Evolutionary conservation across 37 sponge, comb jelly and placozoan species (phyloP), one percentile per base, ranked within the genome.

Genomic region (Trichoplax adhaerens): DNA sequence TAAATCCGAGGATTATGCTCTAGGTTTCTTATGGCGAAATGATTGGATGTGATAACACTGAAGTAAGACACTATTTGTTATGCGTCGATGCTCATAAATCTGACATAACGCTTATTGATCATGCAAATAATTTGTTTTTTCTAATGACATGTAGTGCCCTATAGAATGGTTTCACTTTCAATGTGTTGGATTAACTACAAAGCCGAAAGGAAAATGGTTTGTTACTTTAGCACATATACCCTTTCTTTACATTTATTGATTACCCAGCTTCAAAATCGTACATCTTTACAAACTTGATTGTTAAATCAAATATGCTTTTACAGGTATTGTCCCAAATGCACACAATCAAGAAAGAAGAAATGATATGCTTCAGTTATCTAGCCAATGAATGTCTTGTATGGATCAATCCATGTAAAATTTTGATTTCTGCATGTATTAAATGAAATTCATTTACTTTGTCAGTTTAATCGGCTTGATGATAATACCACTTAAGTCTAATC

Each of bases 31-130:
- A 80, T 81, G 89, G 89, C 48, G 85, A 88, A 75, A 89, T 89
- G 90, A 86, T 89, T 80, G 90, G 90, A 29, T 89, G 90, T 73
- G 90, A 89, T 67, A 89, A 89, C 61, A 48, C 68, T 57, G 86
- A 89, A 57, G 82, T 81, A 5, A 81, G 82, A 57, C 47, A n/a
- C 55, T n/a, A 64, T 62, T 60, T 29, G 29, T 29, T 29, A 29
- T 29, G 29, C 29, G 29, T 29, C 29, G 29, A 29, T 29, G 29
- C 29, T 29, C 29, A 29, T 29, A 29, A 29, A 29, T 29, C 29
- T 29, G 29, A 29, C 29, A 29, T 29, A 29, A 29, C 29, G 29
- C 29, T 29, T 29, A 29, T 29, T 29, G 29, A 29, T 29, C 29
- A 29, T 29, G 29, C 29, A 29, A 29, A 29, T 29, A 29, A 29